A percentile compares a stretch with the other conserved stretches of the same genome.
These are phyloP conservation scores for Cryptoleucopteryx plumbea DNA, from an alignment of 2,113 vertebrate species.

Conservation along the genomic window DNA sequence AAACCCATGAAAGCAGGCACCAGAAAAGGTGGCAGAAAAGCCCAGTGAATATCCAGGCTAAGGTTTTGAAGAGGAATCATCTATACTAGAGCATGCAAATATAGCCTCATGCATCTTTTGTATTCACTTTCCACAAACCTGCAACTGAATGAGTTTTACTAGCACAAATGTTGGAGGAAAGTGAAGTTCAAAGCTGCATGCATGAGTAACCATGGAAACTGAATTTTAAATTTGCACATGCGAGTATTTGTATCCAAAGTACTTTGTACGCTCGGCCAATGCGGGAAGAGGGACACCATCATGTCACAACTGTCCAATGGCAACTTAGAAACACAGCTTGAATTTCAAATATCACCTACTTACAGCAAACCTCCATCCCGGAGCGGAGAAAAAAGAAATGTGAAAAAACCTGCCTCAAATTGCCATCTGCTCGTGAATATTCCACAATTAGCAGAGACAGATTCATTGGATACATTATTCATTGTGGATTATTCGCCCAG, in stretches of 20 bases:
- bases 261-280: slow-evolving; percentile 36
- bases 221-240: slow-evolving; percentile 55
- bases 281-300: not conserved
- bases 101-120: not conserved
- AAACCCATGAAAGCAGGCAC: not conserved
- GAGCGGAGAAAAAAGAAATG: not conserved
- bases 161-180: slow-evolving; percentile 51
- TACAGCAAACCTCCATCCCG: not conserved
- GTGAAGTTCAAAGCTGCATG: slow-evolving; percentile 64
- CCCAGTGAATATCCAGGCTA: not conserved
- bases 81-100: not conserved
- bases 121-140: slow-evolving; percentile 12
- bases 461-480: slow-evolving; percentile 52
- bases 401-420: slow-evolving; percentile 23
- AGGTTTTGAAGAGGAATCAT: not conserved
- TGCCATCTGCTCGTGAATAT: slow-evolving; percentile 63
- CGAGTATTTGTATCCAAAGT: slow-evolving; percentile 40
- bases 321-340: slow-evolving; percentile 23
- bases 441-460: slow-evolving; percentile 35
- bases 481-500: slow-evolving; percentile 42
- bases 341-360: slow-evolving; percentile 57
- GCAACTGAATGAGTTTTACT: slow-evolving; percentile 36
- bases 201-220: slow-evolving; percentile 61
- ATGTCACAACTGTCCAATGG: not conserved
- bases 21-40: not conserved